Percentiles rank a stretch among this genome's conserved stretches.
phyloP scores from a whole-genome alignment of 2,113 vertebrate species.

The Oreotrochilus melanogaster region DNA sequence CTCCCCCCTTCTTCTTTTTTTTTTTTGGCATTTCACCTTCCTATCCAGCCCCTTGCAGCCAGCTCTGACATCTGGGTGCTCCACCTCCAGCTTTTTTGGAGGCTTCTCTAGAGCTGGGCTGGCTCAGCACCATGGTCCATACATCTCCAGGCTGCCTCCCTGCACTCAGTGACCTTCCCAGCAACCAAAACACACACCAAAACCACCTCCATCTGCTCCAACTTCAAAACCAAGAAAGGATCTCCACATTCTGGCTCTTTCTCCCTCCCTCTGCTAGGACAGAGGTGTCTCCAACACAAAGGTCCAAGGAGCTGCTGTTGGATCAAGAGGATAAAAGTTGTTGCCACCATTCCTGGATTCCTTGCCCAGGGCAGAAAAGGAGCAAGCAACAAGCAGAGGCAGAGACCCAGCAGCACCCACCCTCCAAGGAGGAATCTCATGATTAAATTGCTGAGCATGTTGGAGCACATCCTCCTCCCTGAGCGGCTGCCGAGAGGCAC shows the following conservation, averaged over 20 bases:
- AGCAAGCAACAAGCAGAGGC: neutral
- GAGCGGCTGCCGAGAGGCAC: neutral
- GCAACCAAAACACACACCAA: neutral
- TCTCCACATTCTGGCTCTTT: neutral
- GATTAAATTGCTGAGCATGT: neutral
- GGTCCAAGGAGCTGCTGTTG: neutral
- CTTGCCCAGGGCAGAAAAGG: neutral
- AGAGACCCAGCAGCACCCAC: neutral
- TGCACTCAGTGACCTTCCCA: neutral
- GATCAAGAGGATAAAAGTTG: neutral
- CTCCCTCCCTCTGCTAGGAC: neutral
- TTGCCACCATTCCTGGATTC: fast-evolving
- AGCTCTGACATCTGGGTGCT: no score
- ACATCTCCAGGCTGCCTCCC: neutral
- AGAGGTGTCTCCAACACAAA: fast-evolving
- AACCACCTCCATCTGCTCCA: neutral
- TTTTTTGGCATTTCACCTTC: neutral
- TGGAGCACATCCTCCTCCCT: neutral
- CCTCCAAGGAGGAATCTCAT: neutral
- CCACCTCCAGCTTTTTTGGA: neutral
- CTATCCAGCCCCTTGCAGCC: neutral
- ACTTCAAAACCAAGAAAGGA: neutral
- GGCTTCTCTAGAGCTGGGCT: neutral
- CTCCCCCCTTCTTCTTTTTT: no score
- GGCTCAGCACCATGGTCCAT: fast-evolving